These are phyloP conservation scores for Acrobasis suavella DNA, from an alignment of 2,888 invertebrate species.

Conservation along the genomic window DNA sequence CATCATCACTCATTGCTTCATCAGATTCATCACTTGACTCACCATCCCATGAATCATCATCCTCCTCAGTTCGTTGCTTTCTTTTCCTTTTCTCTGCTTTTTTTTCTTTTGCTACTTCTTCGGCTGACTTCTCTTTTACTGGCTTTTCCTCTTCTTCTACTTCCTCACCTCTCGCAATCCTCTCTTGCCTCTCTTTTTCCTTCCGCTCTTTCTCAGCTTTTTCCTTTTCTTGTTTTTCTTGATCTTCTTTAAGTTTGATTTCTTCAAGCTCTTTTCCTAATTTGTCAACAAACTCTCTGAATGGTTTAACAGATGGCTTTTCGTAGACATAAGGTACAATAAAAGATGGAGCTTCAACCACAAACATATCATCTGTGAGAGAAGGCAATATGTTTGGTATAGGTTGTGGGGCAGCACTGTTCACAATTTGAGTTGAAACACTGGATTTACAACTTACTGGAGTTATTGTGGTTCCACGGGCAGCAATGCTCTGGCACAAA, in stretches of 20 bases:
- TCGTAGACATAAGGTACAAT: constrained; percentile 97
- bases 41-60: constrained; percentile 84
- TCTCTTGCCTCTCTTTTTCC: constrained; percentile 72
- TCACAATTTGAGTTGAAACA: constrained; percentile 35
- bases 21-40: constrained; percentile 80
- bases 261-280: constrained; percentile 85
- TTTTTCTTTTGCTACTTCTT: constrained; percentile 52
- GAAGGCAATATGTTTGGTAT: constrained; percentile 85
- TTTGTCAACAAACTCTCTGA: constrained; percentile 88
- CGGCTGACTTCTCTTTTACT: constrained; percentile 43
- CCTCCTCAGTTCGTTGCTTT: constrained; percentile 71
- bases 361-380: constrained; percentile 95
- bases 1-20: constrained; percentile 71
- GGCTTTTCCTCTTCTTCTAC: constrained; percentile 49
- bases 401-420: constrained; percentile 48
- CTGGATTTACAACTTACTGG: constrained; percentile 65
- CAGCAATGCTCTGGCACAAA: constrained; percentile 75
- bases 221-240: constrained; percentile 61
- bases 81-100: constrained; percentile 61
- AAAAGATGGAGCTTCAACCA: constrained; percentile 95
- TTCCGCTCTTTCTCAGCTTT: constrained; percentile 60
- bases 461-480: constrained; percentile 81
- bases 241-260: constrained; percentile 64
- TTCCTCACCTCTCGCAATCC: constrained; percentile 57
- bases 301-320: constrained; percentile 91